Percentiles rank a stretch among this genome's conserved stretches.
These are phyloP conservation scores for Orthonyx spaldingii DNA, from an alignment of 2,113 vertebrate genomes.

Conservation along the genomic window DNA sequence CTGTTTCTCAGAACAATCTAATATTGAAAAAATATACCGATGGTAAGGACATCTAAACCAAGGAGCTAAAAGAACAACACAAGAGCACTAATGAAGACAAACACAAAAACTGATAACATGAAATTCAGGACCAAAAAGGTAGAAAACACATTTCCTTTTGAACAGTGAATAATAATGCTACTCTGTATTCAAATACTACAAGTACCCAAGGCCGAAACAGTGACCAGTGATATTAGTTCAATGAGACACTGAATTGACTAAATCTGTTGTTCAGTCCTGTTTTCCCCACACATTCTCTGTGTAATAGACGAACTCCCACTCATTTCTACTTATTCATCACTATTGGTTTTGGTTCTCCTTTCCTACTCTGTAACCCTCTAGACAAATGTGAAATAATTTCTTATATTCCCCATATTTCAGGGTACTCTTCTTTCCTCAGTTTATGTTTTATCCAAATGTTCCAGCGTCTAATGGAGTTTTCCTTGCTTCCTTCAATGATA, in stretches of 20 bases:
- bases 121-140: not conserved
- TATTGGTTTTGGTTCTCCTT: not conserved
- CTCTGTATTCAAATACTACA: not conserved
- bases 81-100: not conserved
- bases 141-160: not conserved
- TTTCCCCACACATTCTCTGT: not conserved
- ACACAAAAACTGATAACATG: not conserved
- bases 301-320: not conserved
- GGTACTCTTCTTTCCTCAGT: not conserved
- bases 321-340: not conserved
- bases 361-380: not conserved
- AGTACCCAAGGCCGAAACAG: not conserved
- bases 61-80: not conserved
- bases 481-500: not conserved
- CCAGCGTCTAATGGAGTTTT: not conserved
- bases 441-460: not conserved
- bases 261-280: not conserved
- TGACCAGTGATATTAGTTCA: not conserved
- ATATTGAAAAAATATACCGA: not conserved
- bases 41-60: not conserved
- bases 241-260: not conserved
- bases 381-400: not conserved
- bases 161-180: not conserved
- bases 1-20: not conserved
- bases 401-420: not conserved